Percentiles rank a stretch among this genome's conserved stretches.
These are phyloP conservation scores for Gobionotothen gibberifrons DNA, from an alignment of 2,797 vertebrate species.

Conservation along the genomic window DNA sequence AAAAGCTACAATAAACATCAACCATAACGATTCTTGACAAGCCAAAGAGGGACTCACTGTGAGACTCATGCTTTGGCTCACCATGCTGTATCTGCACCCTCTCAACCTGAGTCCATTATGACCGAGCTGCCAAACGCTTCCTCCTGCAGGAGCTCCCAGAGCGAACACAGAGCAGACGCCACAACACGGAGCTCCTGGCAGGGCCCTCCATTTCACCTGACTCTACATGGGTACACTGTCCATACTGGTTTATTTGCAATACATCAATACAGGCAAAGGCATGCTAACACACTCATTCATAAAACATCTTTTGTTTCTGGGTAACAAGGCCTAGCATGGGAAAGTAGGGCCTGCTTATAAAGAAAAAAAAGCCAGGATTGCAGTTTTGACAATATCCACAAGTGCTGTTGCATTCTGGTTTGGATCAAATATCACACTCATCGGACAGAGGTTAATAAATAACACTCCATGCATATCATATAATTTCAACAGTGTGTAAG, in stretches of 20 bases:
- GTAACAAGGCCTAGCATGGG: background rate
- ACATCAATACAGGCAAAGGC: background rate
- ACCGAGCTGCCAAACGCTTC: conserved; percentile 60
- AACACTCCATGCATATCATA: background rate
- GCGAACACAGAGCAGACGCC: conserved; percentile 50
- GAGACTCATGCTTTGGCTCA: conserved; percentile 37
- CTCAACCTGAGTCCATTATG: conserved; percentile 50
- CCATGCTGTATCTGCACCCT: conserved; percentile 36
- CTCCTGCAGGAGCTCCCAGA: conserved; percentile 37
- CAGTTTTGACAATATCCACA: background rate
- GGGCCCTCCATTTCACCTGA: conserved; percentile 11
- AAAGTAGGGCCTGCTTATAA: background rate
- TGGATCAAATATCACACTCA: background rate
- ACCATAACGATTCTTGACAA: conserved; percentile 11
- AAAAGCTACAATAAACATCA: conserved; percentile 38
- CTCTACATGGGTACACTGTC: background rate
- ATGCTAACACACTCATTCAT: background rate
- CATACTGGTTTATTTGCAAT: background rate
- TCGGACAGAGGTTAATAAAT: background rate
- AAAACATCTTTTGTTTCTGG: background rate
- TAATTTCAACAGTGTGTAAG: background rate
- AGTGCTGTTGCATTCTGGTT: conserved; percentile 6
- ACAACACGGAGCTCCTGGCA: conserved; percentile 21
- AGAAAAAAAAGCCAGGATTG: background rate
- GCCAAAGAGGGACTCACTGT: conserved; percentile 15